Conservation (phyloP, 2,888 invertebrate species). For the Brachyptera putata region DNA sequence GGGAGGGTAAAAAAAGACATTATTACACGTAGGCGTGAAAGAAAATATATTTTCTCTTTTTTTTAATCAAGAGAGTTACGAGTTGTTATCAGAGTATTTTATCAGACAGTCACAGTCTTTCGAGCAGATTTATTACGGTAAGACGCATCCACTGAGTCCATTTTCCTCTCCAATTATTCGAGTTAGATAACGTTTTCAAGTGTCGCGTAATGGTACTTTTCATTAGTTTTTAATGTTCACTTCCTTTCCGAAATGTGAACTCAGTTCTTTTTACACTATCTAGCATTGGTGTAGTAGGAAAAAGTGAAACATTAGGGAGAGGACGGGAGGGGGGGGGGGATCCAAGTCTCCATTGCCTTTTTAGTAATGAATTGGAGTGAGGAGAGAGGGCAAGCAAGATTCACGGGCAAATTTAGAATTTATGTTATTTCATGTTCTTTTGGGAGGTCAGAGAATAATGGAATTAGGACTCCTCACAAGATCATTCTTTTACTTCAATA, state of each 20-base stretch:
- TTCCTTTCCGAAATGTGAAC: conserved; percentile 25
- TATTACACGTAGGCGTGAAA: too few relatives aligned
- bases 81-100: background rate
- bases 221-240: conserved; percentile 29
- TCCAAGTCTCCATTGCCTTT: background rate
- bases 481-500: too few relatives aligned
- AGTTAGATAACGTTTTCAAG: background rate
- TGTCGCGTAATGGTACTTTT: background rate
- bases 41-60: too few relatives aligned
- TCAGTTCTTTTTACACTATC: conserved; percentile 7
- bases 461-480: too few relatives aligned
- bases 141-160: background rate
- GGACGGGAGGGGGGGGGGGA: too few relatives aligned
- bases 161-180: background rate
- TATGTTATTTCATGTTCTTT: too few relatives aligned
- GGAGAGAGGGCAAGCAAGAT: background rate
- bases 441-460: too few relatives aligned
- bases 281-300: background rate
- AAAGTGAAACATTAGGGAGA: too few relatives aligned
- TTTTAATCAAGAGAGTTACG: background rate
- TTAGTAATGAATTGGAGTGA: background rate
- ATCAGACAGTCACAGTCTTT: background rate
- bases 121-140: background rate
- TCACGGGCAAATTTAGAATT: too few relatives aligned
- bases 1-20: too few relatives aligned